Evolutionary conservation across 2,113 vertebrate species (phyloP).

Genomic region (Todiramphus chloris): DNA sequence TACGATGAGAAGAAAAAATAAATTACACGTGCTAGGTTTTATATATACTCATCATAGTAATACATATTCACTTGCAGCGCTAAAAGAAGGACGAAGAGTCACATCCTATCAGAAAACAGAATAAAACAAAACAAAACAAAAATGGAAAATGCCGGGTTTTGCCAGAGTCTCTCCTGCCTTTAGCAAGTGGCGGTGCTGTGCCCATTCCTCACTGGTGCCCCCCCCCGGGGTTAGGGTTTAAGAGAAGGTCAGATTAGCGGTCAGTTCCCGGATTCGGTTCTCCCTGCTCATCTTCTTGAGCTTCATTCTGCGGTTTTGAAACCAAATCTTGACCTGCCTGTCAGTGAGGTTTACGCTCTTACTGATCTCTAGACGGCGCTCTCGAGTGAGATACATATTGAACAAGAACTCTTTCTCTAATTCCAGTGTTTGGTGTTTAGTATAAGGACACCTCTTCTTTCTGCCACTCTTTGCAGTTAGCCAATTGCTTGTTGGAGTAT

Average conservation of each 20-base stretch:
- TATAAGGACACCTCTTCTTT: slow-evolving; percentile 99
- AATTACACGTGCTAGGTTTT: slow-evolving; percentile 85
- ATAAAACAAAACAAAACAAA: neutral
- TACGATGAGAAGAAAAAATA: slow-evolving; percentile 85
- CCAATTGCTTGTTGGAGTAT: slow-evolving; percentile 95
- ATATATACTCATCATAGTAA: slow-evolving; percentile 76
- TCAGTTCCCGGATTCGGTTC: slow-evolving; percentile 98
- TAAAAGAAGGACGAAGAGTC: slow-evolving; percentile 85
- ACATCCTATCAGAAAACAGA: slow-evolving; percentile 85
- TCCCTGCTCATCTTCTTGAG: slow-evolving; percentile 99
- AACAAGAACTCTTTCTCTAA: slow-evolving; percentile 99
- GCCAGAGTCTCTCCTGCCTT: slow-evolving; percentile 78
- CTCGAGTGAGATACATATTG: slow-evolving; percentile 99
- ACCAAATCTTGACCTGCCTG: slow-evolving; percentile 99
- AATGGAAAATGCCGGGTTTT: slow-evolving; percentile 76
- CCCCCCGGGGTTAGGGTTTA: slow-evolving; percentile 77
- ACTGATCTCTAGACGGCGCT: slow-evolving; percentile 99
- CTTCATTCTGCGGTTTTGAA: slow-evolving; percentile 99
- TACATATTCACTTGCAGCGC: slow-evolving; percentile 86
- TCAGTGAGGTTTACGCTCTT: slow-evolving; percentile 99
- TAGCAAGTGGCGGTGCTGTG: slow-evolving; percentile 71
- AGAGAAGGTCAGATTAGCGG: slow-evolving; percentile 98
- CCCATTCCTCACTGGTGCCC: slow-evolving; percentile 61
- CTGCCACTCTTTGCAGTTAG: slow-evolving; percentile 97
- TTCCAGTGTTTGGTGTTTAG: slow-evolving; percentile 99